A percentile compares a stretch with the other conserved stretches of the same genome.
phyloP scores from a whole-genome alignment of 1,140 invertebrate species.

The Lasioglossum baleicum region DNA sequence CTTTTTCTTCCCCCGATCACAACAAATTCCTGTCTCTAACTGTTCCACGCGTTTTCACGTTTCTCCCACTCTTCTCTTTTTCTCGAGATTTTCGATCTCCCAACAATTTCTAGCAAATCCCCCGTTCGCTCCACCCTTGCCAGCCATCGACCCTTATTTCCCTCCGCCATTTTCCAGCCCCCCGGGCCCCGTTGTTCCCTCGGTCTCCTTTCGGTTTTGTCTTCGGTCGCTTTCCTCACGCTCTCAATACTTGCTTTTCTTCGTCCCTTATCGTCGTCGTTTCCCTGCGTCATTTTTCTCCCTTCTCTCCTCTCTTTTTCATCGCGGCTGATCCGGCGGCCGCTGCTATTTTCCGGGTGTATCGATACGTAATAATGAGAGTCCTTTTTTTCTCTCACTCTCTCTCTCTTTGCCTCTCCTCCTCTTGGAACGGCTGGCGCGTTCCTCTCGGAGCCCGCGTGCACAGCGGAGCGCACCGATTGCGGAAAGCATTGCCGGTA shows the following conservation, averaged over 20 bases:
- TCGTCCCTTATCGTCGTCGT: conserved; percentile 24
- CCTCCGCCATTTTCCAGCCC: not conserved
- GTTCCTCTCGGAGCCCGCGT: conserved; percentile 8
- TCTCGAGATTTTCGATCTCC: too few relatives aligned
- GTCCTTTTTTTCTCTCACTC: conserved; percentile 59
- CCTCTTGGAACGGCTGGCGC: conserved; percentile 44
- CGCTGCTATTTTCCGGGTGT: conserved; percentile 71
- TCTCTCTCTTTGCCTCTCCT: conserved; percentile 3
- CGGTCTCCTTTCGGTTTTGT: not conserved
- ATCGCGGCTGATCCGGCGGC: conserved; percentile 39
- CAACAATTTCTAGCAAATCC: too few relatives aligned
- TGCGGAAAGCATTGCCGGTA: not conserved
- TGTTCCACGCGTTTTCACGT: too few relatives aligned
- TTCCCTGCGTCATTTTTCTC: conserved; percentile 49
- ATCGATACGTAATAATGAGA: conserved; percentile 76
- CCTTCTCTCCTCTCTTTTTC: not conserved
- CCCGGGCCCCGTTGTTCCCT: not conserved
- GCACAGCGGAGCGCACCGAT: conserved; percentile 8
- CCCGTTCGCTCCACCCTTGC: not conserved
- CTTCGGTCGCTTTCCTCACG: conserved; percentile 3
- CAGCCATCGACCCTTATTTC: not conserved
- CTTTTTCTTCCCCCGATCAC: too few relatives aligned
- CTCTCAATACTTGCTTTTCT: conserved; percentile 52
- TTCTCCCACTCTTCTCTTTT: too few relatives aligned
- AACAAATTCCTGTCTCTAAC: too few relatives aligned